Percentiles rank a stretch among this genome's conserved stretches.
These are phyloP conservation scores for Dryobotodes eremita DNA, from an alignment of 2,888 invertebrate species.

Conservation along the genomic window DNA sequence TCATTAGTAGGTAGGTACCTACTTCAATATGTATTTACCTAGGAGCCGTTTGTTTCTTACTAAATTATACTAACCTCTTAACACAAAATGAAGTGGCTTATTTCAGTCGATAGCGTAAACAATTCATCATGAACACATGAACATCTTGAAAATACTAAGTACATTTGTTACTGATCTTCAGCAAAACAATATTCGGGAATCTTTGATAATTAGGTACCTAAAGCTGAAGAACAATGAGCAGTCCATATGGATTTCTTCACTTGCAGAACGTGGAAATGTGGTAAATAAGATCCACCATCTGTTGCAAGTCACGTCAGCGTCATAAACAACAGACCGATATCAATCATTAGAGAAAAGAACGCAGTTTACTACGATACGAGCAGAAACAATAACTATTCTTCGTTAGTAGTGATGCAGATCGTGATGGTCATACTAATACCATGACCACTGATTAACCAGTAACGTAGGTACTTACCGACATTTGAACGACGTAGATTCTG, in stretches of 20 bases:
- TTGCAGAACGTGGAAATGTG: not conserved
- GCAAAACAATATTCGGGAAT: not conserved
- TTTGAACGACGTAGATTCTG: conserved; percentile 1
- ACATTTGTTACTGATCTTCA: not conserved
- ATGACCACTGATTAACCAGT: conserved; percentile 22
- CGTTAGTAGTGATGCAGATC: conserved; percentile 23
- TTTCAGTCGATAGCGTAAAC: conserved; percentile 37
- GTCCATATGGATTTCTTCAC: conserved; percentile 9
- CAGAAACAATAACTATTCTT: conserved; percentile 50
- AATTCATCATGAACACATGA: not conserved
- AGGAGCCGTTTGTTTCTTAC: conserved; percentile 2
- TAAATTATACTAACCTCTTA: conserved; percentile 34
- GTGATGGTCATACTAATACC: conserved; percentile 42
- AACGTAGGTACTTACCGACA: not conserved
- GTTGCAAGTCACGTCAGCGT: not conserved
- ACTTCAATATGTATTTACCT: conserved; percentile 16
- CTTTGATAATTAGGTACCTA: not conserved
- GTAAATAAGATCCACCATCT: conserved; percentile 18
- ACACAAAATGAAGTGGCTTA: conserved; percentile 29
- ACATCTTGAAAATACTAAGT: not conserved
- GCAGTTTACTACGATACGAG: conserved; percentile 30
- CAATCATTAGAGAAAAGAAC: conserved; percentile 33
- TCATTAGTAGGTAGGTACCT: conserved; percentile 5
- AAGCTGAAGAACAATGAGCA: not conserved
- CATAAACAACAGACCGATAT: conserved; percentile 16